Conservation (phyloP, 2,888 invertebrate species). For the Melangyna quadrimaculata region DNA sequence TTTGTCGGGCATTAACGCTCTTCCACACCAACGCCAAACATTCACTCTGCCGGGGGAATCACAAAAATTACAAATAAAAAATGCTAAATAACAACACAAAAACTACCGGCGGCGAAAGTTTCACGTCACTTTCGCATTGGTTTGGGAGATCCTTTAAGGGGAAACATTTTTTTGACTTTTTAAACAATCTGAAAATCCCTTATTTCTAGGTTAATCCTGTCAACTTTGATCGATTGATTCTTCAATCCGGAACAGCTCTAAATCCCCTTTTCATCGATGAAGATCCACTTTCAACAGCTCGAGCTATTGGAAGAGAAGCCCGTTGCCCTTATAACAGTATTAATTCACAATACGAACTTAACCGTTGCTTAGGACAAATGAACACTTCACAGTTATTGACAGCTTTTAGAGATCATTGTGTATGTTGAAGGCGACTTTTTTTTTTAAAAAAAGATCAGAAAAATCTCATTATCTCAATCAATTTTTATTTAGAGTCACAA, state of each 20-base stretch:
- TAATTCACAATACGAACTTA: constrained; percentile 55
- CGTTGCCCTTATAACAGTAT: constrained; percentile 75
- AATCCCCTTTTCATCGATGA: constrained; percentile 82
- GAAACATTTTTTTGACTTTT: too few species aligned
- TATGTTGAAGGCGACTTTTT: constrained; percentile 31
- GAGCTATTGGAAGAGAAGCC: constrained; percentile 78
- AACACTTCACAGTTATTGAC: constrained; percentile 76
- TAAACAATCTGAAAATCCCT: too few species aligned
- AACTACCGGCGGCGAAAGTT: too few species aligned
- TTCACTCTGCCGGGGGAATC: too few species aligned
- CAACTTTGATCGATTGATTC: constrained; percentile 82
- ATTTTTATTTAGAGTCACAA: constrained; percentile 43
- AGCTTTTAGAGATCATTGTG: constrained; percentile 75
- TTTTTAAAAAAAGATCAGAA: neutral
- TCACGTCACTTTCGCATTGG: too few species aligned
- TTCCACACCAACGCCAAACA: too few species aligned
- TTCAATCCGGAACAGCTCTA: constrained; percentile 83
- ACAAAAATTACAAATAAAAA: too few species aligned
- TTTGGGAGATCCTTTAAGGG: too few species aligned
- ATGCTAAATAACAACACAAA: too few species aligned
- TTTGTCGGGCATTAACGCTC: too few species aligned
- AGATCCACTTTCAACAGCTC: constrained; percentile 78
- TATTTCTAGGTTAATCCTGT: constrained; percentile 37
- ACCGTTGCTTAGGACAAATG: constrained; percentile 75
- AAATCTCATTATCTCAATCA: neutral